Conservation (phyloP, 1,140 invertebrate genomes). For the Planococcus citri region DNA sequence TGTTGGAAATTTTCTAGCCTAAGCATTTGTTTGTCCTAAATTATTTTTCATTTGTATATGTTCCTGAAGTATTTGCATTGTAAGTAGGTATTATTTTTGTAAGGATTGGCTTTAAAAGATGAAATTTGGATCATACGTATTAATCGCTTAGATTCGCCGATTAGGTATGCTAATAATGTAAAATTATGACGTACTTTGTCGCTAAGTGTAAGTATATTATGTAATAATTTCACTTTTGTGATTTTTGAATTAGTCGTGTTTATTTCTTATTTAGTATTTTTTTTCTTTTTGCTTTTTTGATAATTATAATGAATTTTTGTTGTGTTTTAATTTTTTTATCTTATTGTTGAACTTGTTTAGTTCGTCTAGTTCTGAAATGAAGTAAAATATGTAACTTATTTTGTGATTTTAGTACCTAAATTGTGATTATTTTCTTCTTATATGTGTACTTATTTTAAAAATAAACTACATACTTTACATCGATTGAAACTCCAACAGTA, state of each 20-base stretch:
- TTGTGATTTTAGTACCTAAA: neutral
- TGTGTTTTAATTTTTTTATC: neutral
- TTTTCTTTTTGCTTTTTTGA: neutral
- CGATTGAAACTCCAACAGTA: too few relatives aligned
- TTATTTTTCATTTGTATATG: neutral
- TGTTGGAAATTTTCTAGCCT: neutral
- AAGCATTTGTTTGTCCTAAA: neutral
- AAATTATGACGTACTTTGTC: too few relatives aligned
- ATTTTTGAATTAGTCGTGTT: constrained; percentile 1
- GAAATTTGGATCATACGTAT: neutral
- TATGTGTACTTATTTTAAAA: neutral
- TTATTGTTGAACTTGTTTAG: neutral
- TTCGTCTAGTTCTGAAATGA: neutral
- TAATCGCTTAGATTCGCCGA: neutral
- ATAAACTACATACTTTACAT: too few relatives aligned
- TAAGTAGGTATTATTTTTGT: neutral
- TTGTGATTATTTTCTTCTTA: constrained; percentile 1
- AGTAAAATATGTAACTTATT: neutral
- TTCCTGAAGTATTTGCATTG: neutral
- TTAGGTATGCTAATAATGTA: too few relatives aligned
- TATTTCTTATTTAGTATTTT: neutral
- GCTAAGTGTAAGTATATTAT: too few relatives aligned
- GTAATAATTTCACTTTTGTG: neutral
- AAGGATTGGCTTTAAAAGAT: neutral
- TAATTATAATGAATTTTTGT: neutral